Evolutionary conservation across 2,113 vertebrate species (phyloP).

Genomic region (Rhegmatorhina hoffmannsi): DNA sequence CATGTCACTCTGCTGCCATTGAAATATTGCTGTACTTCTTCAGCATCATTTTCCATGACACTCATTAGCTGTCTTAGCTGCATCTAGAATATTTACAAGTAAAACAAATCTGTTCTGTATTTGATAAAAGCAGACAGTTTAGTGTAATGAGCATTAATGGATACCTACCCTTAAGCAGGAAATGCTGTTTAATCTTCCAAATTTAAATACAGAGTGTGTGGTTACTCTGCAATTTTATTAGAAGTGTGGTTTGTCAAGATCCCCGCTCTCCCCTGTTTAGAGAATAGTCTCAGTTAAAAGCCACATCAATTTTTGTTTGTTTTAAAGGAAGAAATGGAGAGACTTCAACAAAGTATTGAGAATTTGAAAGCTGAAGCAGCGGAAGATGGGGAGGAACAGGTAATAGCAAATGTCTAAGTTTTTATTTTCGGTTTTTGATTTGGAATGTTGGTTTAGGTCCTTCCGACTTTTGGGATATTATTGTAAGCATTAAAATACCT

Average conservation of each 20-base stretch:
- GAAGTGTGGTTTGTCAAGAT: background rate
- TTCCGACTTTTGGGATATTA: background rate
- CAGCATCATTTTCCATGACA: background rate
- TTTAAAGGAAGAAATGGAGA: constrained; percentile 91
- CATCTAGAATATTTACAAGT: background rate
- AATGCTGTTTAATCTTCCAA: background rate
- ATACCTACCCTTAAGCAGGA: background rate
- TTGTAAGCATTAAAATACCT: background rate
- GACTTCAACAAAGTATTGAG: constrained; percentile 89
- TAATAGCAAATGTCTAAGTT: constrained; percentile 37
- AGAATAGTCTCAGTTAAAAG: background rate
- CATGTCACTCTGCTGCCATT: background rate
- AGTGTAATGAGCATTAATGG: background rate
- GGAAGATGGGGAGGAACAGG: constrained; percentile 83
- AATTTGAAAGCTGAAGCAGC: constrained; percentile 80
- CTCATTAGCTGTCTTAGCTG: background rate
- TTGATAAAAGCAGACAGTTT: background rate
- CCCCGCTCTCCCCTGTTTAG: background rate
- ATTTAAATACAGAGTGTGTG: background rate
- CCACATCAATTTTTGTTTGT: background rate
- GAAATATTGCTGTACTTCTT: background rate
- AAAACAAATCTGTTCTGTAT: background rate
- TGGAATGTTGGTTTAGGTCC: background rate
- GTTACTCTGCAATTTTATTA: background rate
- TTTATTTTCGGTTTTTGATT: background rate